Evolutionary conservation across 2,888 invertebrate species (phyloP).

Genomic region (Griposia aprilina): DNA sequence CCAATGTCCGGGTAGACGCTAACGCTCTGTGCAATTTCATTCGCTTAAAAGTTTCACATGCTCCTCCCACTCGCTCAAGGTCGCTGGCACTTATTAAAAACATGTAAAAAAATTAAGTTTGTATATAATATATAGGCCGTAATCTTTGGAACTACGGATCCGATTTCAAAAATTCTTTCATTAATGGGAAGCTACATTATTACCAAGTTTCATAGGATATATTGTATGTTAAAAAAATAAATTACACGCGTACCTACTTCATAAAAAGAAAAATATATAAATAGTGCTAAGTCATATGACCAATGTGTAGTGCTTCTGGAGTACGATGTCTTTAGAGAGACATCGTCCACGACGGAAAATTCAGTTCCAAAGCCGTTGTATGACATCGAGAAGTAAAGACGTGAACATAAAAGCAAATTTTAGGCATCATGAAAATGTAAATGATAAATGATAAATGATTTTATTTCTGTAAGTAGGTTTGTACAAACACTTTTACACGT

Average conservation of each 20-base stretch:
- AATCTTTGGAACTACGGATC: not conserved
- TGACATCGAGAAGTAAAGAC: too few relatives aligned
- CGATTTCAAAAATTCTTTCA: not conserved
- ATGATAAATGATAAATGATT: too few relatives aligned
- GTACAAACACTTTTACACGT: too few relatives aligned
- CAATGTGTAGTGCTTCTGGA: not conserved
- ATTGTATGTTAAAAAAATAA: too few relatives aligned
- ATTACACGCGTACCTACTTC: not conserved
- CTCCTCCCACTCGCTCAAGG: too few relatives aligned
- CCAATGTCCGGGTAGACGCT: too few relatives aligned
- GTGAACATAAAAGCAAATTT: not conserved
- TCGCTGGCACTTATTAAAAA: too few relatives aligned
- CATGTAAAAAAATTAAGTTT: too few relatives aligned
- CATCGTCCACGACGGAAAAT: not conserved
- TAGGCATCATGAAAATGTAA: not conserved
- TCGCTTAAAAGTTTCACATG: too few relatives aligned
- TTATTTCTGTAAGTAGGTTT: too few relatives aligned
- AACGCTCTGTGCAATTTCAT: too few relatives aligned
- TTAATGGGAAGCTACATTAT: not conserved
- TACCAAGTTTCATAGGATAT: too few relatives aligned
- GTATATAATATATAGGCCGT: not conserved
- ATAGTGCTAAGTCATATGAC: not conserved
- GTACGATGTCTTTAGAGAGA: not conserved
- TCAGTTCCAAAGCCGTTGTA: not conserved
- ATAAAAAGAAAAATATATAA: not conserved